Base-by-base conservation (phyloP, 2,888 invertebrate species). In the Eucriotettix oculatus region DNA sequence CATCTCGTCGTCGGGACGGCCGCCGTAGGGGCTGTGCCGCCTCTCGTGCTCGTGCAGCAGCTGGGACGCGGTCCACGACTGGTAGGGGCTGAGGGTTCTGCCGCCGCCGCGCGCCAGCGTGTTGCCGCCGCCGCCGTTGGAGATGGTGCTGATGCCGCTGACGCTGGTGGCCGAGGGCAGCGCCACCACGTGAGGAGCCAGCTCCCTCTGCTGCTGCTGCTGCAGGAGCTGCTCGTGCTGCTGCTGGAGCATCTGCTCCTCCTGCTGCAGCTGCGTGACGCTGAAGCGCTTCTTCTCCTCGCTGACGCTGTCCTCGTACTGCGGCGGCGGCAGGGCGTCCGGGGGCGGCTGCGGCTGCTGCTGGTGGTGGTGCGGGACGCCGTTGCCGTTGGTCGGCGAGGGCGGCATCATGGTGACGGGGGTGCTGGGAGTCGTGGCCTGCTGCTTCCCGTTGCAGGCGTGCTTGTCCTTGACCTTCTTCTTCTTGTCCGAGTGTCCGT, bases 51-150 rank as follows among this genome's bases (percentile, higher is more conserved):
- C 79, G 64, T 78, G 78, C 1, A 82, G 69, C 14, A 82, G 70
- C 65, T 82, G 80, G 5, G 79, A 78, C 2, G 81, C 81, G 41
- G 78, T 79, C 81, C 82, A 81, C 1, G 78, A 79, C 66, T 79
- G 79, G 67, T 75, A 79, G 0, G 79, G 80, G 64, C 76, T 78
- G 43, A 79, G 68, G 10, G 73, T 72, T 63, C 76, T 70, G 1
- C 74, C 75, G 7, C 74, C 75, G 7, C 42, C n/a, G 43, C 76
- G 66, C 48, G 73, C 73, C n/a, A 76, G 68, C 1, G 73, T 75
- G n/a, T 67, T 68, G 56, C 65, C 60, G 29, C 29, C 60, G 29
- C 29, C 65, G n/a, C 66, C 67, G 52, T 67, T 68, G 10, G 60
- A 59, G 29, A 62, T 62, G 14, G 62, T 62, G 59, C 62, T 62